Base-by-base conservation (phyloP, 2,797 vertebrate genomes). In the Helarctos malayanus region DNA sequence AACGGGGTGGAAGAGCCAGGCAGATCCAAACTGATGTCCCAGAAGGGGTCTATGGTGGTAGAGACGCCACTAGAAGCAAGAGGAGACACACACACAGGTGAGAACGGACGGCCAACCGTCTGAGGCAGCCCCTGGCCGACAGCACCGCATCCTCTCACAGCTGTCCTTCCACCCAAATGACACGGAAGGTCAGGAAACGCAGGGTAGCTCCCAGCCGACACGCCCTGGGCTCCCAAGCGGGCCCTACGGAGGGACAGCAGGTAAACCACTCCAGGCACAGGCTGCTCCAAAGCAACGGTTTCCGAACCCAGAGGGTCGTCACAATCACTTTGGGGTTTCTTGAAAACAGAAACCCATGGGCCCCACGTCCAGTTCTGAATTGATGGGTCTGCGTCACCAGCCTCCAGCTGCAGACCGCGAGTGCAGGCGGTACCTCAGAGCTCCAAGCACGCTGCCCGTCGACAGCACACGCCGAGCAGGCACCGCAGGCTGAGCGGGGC, bases 1-100 rank as follows among this genome's bases (percentile, higher is more conserved):
- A 99, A 99, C 0, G 99, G 99, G 14, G 99, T 99, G 63, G 99
- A 99, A 8, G 99, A 99, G 97, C 99, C 99, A 0, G 99, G 99
- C 97, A 99, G 99, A 98, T 99, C 99, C 98, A 99, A 98, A 97
- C 99, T 99, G 98, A 99, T 99, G 98, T 99, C 99, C 99, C 99
- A 99, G 98, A 99, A 99, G 0, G 99, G 99, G 98, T 99, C 99
- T 99, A 99, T 99, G 65, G 99, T 99, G 8, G 99, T 99, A 95
- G 99, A 99, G 98, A 99, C 99, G 15, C 99, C 99, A 32, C 99
- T 99, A 54, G 0, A 96, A 65, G 35, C 29, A 59, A 82, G 78
- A 57, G 54, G 65, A 84, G 27, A 75, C 0, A 11, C 15, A 35
- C 38, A 47, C 0, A 5, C 16, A 12, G 2, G 1, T 83, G 94